phyloP scores from a whole-genome alignment of 1,140 invertebrate genomes.

The Magallana angulata region DNA sequence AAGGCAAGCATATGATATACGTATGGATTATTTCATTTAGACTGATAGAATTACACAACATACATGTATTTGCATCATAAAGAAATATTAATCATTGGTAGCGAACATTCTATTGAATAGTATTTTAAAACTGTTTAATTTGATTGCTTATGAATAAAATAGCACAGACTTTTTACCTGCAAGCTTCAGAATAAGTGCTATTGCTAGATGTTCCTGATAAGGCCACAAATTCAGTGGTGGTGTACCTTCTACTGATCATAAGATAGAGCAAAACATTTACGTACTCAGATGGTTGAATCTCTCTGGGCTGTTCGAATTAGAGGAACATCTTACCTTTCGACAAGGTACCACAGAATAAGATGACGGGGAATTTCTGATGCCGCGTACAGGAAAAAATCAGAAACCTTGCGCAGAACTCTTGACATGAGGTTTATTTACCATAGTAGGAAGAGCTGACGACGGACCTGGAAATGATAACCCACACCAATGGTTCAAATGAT shows the following conservation, averaged over 20 bases:
- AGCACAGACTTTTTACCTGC: constrained; percentile 20
- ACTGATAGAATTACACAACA: too few species aligned
- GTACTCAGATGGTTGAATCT: background rate
- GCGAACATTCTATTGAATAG: too few species aligned
- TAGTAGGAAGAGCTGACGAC: constrained; percentile 77
- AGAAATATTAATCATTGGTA: background rate
- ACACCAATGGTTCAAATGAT: too few species aligned
- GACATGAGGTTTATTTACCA: constrained; percentile 75
- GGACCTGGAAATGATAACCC: constrained; percentile 67
- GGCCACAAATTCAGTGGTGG: background rate
- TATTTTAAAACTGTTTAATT: too few species aligned
- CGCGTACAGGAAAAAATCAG: constrained; percentile 77
- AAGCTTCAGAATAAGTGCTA: background rate
- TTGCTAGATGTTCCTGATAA: background rate
- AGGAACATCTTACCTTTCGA: constrained; percentile 76
- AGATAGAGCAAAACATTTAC: background rate
- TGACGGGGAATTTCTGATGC: constrained; percentile 83
- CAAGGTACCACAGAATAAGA: constrained; percentile 83
- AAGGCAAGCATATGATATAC: too few species aligned
- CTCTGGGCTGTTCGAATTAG: background rate
- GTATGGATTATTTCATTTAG: too few species aligned
- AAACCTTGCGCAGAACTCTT: constrained; percentile 72
- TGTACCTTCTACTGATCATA: background rate
- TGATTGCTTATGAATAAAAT: too few species aligned
- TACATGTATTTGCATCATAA: background rate